phyloP scores from a whole-genome alignment of 2,888 invertebrate species.

The Cataglyphis cursor region DNA sequence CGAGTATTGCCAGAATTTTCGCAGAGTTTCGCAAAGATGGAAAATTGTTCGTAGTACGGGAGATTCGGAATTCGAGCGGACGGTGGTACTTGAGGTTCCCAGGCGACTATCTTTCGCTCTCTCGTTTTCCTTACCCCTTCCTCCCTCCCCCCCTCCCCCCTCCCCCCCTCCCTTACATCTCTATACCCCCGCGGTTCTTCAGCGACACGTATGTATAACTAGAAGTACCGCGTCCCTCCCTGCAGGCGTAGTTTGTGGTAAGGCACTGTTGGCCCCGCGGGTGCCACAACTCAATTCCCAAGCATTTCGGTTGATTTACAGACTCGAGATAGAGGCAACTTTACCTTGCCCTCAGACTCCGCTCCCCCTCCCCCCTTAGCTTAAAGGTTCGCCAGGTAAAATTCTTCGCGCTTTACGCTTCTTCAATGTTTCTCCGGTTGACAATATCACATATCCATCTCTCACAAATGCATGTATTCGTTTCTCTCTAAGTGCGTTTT shows the following conservation, averaged over 20 bases:
- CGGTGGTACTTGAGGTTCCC: conserved; percentile 29
- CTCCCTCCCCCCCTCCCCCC: not conserved
- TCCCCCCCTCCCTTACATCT: not conserved
- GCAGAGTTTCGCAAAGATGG: conserved; percentile 33
- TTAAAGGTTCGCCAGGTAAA: conserved; percentile 28
- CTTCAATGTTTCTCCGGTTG: conserved; percentile 26
- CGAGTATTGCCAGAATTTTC: conserved; percentile 36
- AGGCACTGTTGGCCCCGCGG: conserved; percentile 75
- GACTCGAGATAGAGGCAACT: conserved; percentile 66
- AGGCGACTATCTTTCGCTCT: conserved; percentile 36
- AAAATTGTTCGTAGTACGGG: conserved; percentile 23
- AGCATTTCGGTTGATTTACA: conserved; percentile 82
- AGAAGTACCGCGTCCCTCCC: conserved; percentile 69
- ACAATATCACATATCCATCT: conserved; percentile 27
- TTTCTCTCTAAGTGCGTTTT: not conserved
- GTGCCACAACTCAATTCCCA: conserved; percentile 82
- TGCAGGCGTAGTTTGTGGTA: conserved; percentile 74
- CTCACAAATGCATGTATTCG: not conserved
- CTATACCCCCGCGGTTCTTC: conserved; percentile 53
- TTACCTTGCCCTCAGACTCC: conserved; percentile 63
- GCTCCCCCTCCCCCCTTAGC: not conserved
- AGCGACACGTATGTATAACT: conserved; percentile 69
- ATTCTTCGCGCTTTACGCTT: conserved; percentile 18
- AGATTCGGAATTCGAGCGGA: conserved; percentile 32
- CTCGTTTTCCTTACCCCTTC: not conserved